Evolutionary conservation across 2,113 vertebrate species (phyloP).

Genomic region (Guaruba guarouba): DNA sequence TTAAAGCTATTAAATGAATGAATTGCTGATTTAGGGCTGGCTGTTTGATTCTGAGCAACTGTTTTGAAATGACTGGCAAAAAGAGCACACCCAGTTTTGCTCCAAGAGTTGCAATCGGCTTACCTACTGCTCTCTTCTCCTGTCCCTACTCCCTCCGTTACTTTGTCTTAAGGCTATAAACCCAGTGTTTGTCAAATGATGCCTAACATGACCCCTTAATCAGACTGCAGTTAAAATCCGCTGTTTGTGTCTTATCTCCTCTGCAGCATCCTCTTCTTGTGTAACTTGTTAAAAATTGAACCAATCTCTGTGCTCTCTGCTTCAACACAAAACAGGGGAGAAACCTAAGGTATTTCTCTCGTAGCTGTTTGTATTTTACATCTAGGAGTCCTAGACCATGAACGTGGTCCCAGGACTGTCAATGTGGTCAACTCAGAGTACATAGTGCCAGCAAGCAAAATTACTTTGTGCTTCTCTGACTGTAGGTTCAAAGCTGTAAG

Average conservation of each 20-base stretch:
- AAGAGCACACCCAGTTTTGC: not conserved
- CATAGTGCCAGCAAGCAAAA: not conserved
- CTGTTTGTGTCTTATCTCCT: not conserved
- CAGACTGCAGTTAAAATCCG: not conserved
- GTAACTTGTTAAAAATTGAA: not conserved
- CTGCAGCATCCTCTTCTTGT: not conserved
- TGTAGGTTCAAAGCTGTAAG: not conserved
- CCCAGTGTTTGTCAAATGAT: not conserved
- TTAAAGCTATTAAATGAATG: constrained; percentile 45
- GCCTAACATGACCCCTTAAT: not conserved
- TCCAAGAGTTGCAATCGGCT: not conserved
- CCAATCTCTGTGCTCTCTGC: not conserved
- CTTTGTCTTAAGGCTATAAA: not conserved
- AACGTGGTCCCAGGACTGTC: accelerated
- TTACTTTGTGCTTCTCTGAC: not conserved
- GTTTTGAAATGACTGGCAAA: constrained; percentile 16
- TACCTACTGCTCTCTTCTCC: not conserved
- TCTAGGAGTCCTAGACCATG: not conserved
- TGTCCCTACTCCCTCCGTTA: not conserved
- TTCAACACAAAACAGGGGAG: not conserved
- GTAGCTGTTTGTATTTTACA: not conserved
- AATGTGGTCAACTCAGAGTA: not conserved
- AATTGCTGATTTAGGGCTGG: not conserved
- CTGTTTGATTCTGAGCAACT: constrained; percentile 31
- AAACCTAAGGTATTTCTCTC: not conserved